Evolutionary conservation across 2,888 invertebrate genomes (phyloP).

Genomic region (Elegia similella): DNA sequence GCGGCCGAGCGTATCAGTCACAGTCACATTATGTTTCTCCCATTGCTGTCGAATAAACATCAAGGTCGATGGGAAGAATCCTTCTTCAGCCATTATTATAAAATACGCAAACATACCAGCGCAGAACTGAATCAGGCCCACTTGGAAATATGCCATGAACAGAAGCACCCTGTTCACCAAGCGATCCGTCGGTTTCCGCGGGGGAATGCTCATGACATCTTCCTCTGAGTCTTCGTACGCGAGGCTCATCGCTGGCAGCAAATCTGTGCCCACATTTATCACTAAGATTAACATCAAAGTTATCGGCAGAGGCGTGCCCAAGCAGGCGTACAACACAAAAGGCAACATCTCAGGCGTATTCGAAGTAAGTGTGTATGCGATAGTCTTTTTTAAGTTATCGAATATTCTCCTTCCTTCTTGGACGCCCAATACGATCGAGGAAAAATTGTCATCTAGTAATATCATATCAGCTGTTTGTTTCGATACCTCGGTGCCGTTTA

Average conservation of each 20-base stretch:
- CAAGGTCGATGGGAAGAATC: constrained; percentile 86
- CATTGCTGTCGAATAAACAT: constrained; percentile 86
- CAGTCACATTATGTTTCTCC: constrained; percentile 84
- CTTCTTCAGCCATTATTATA: constrained; percentile 89
- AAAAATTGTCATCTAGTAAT: constrained; percentile 92
- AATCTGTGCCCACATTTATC: constrained; percentile 90
- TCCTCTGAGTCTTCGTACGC: constrained; percentile 89
- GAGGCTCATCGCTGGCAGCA: constrained; percentile 89
- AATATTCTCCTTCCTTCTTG: constrained; percentile 91
- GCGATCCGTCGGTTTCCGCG: constrained; percentile 77
- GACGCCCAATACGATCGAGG: constrained; percentile 92
- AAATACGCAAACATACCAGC: constrained; percentile 91
- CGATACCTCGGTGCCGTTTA: constrained; percentile 88
- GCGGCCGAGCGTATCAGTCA: constrained; percentile 88
- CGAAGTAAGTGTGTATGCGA: constrained; percentile 91
- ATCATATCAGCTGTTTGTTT: constrained; percentile 97
- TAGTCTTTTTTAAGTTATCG: constrained; percentile 93
- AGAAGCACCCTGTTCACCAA: constrained; percentile 83
- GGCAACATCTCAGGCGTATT: constrained; percentile 93
- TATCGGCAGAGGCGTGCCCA: constrained; percentile 89
- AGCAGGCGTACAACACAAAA: constrained; percentile 87
- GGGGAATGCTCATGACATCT: constrained; percentile 86
- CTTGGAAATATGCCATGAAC: constrained; percentile 92
- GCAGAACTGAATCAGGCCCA: constrained; percentile 92
- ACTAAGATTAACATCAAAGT: constrained; percentile 82